A percentile compares a stretch with the other conserved stretches of the same genome.
Evolutionary conservation across 1,140 invertebrate genomes (phyloP).

Genomic region (Zophobas atratus): DNA sequence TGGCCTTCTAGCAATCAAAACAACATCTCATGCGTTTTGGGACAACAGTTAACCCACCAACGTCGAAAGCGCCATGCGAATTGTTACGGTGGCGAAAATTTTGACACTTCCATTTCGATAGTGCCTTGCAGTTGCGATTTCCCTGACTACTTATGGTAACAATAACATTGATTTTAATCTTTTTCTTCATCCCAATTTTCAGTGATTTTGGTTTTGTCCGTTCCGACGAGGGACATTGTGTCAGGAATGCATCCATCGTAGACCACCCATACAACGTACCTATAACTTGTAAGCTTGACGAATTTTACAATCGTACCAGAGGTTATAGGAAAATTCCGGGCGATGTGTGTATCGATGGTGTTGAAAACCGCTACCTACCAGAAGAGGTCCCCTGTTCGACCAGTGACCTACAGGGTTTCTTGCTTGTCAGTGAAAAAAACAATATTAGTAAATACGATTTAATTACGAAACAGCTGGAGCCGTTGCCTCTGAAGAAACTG

Average conservation of each 20-base stretch:
- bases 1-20: conserved; percentile 81
- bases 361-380: conserved; percentile 79
- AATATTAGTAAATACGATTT: conserved; percentile 83
- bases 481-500: conserved; percentile 79
- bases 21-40: conserved; percentile 82
- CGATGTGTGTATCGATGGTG: conserved; percentile 82
- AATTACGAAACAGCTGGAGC: conserved; percentile 72
- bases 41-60: conserved; percentile 82
- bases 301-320: conserved; percentile 86
- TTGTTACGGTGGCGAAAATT: conserved; percentile 87
- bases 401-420: conserved; percentile 80
- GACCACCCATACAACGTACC: conserved; percentile 82
- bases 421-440: conserved; percentile 83
- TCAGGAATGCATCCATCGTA: conserved; percentile 72
- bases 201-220: conserved; percentile 73
- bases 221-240: conserved; percentile 70
- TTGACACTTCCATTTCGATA: conserved; percentile 77
- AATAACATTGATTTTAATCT: too few relatives aligned
- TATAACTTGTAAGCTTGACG: conserved; percentile 76
- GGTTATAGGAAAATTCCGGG: conserved; percentile 89
- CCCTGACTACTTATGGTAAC: conserved; percentile 88
- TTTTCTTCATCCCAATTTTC: conserved; percentile 52
- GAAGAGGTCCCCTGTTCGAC: conserved; percentile 79
- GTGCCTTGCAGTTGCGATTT: conserved; percentile 84
- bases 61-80: conserved; percentile 78